phyloP scores from a whole-genome alignment of 2,797 vertebrate genomes.

The Sitta carolinensis region DNA sequence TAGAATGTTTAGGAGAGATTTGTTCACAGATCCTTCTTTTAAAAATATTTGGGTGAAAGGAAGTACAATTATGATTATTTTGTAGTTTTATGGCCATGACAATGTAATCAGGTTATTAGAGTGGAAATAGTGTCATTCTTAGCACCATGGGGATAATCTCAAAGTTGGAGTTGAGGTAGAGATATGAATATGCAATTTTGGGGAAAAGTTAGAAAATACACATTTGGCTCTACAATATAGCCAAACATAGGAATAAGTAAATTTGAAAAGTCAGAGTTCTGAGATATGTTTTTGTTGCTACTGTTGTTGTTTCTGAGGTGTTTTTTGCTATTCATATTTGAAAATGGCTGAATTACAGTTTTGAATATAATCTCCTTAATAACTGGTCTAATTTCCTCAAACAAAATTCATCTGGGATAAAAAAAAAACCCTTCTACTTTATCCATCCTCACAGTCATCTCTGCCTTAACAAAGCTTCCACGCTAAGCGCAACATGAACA shows the following conservation, averaged over 20 bases:
- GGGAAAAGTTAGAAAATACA: background rate
- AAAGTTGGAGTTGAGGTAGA: background rate
- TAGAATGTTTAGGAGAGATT: background rate
- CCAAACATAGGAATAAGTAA: background rate
- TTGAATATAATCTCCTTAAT: background rate
- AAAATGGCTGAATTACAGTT: background rate
- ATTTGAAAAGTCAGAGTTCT: background rate
- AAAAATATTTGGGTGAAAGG: background rate
- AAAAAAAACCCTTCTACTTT: background rate
- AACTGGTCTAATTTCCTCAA: background rate
- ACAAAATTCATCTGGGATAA: background rate
- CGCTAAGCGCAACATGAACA: background rate
- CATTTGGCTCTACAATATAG: background rate
- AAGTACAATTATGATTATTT: background rate
- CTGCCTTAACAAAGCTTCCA: background rate
- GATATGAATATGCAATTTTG: background rate
- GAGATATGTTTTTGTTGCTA: background rate
- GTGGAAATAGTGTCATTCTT: background rate
- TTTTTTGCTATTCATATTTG: background rate
- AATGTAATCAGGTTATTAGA: background rate
- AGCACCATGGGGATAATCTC: background rate
- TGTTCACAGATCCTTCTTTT: background rate
- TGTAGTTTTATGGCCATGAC: background rate
- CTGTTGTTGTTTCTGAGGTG: background rate
- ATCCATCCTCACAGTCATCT: background rate